phyloP scores from a whole-genome alignment of 2,888 invertebrate species.

The Drosophila algonquin region DNA sequence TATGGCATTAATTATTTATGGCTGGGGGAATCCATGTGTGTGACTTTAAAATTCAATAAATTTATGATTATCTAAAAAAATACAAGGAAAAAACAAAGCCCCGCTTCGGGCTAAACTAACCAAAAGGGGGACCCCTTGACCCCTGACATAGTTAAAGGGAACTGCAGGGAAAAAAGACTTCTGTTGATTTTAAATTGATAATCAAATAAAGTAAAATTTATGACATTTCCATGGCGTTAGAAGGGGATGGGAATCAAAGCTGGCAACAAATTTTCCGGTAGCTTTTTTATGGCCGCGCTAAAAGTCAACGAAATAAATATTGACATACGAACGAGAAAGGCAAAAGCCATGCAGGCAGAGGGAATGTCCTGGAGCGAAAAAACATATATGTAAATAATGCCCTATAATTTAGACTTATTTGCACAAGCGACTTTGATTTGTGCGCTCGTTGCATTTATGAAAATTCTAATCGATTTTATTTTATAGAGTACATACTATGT shows the following conservation, averaged over 20 bases:
- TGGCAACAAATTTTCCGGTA: slow-evolving; percentile 39
- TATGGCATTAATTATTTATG: slow-evolving; percentile 56
- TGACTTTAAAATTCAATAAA: slow-evolving; percentile 80
- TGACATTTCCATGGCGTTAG: slow-evolving; percentile 42
- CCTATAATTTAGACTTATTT: slow-evolving; percentile 76
- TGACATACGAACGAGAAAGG: slow-evolving; percentile 51
- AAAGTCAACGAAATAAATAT: slow-evolving; percentile 65
- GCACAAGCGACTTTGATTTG: slow-evolving; percentile 65
- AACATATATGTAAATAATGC: slow-evolving; percentile 53
- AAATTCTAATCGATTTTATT: slow-evolving; percentile 57
- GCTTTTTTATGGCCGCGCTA: slow-evolving; percentile 57
- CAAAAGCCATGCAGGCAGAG: slow-evolving; percentile 42
- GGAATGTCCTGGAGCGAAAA: background rate
- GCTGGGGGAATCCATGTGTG: slow-evolving; percentile 24
- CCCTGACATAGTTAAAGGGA: background rate
- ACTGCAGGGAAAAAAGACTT: slow-evolving; percentile 2
- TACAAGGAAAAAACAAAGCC: slow-evolving; percentile 34
- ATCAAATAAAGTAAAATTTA: slow-evolving; percentile 75
- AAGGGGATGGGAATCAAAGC: slow-evolving; percentile 13
- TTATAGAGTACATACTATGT: background rate
- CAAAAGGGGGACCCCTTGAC: slow-evolving; percentile 12
- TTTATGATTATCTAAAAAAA: slow-evolving; percentile 75
- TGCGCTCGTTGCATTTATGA: slow-evolving; percentile 58
- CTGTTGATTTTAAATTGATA: slow-evolving; percentile 69
- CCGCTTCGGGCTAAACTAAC: slow-evolving; percentile 27